Evolutionary conservation across 1,140 invertebrate species (phyloP).

Genomic region (Periplaneta americana): DNA sequence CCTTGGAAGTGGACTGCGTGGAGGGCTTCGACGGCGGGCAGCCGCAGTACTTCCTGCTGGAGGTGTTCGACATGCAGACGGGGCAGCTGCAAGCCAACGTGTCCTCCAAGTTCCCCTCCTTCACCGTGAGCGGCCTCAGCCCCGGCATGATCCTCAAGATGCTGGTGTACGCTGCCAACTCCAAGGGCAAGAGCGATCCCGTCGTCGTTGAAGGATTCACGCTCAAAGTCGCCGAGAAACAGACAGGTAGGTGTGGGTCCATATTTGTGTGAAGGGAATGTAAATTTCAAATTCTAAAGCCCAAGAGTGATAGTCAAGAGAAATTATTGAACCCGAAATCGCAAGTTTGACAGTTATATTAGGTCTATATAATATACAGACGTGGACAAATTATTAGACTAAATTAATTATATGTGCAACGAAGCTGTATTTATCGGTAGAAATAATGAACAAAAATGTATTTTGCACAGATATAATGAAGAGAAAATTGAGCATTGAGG

Average conservation of each 20-base stretch:
- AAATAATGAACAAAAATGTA: too few species aligned
- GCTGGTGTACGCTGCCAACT: slow-evolving; percentile 73
- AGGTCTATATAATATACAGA: too few species aligned
- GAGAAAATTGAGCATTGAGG: too few species aligned
- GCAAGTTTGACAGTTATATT: neutral
- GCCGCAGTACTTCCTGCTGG: slow-evolving; percentile 61
- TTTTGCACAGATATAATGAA: too few species aligned
- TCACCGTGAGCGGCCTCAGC: slow-evolving; percentile 61
- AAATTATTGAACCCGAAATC: neutral
- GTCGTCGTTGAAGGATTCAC: slow-evolving; percentile 56
- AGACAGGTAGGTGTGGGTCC: slow-evolving; percentile 58
- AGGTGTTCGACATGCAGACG: slow-evolving; percentile 64
- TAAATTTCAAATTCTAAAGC: neutral
- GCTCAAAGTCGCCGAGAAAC: slow-evolving; percentile 70
- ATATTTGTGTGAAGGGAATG: neutral
- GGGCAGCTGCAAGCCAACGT: slow-evolving; percentile 58
- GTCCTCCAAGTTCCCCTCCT: slow-evolving; percentile 57
- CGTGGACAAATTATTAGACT: too few species aligned
- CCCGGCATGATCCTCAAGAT: slow-evolving; percentile 63
- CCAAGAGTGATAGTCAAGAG: neutral
- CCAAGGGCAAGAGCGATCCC: slow-evolving; percentile 73
- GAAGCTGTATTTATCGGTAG: too few species aligned
- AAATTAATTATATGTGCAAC: too few species aligned
- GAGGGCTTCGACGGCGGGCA: slow-evolving; percentile 78
- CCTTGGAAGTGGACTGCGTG: slow-evolving; percentile 67